Conservation (phyloP, 2,113 vertebrate species). For the Calidris pugnax region DNA sequence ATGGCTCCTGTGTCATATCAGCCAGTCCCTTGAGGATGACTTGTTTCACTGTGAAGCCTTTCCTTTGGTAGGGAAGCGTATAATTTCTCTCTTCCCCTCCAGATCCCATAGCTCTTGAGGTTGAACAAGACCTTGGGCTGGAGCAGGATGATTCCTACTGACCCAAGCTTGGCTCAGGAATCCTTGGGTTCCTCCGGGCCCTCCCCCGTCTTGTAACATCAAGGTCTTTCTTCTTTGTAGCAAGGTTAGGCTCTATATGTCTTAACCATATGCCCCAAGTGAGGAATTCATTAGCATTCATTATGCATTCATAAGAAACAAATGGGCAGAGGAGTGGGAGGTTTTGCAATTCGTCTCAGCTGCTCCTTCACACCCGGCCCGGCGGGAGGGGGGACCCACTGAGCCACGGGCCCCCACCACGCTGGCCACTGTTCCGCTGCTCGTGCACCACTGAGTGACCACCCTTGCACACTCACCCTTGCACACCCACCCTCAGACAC, state of each 20-base stretch:
- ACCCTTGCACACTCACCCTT: neutral
- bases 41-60: neutral
- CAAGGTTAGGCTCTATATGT: slow-evolving; percentile 64
- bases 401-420: neutral
- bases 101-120: neutral
- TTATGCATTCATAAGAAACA: slow-evolving; percentile 75
- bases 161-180: neutral
- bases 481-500: neutral
- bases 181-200: neutral
- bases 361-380: slow-evolving; percentile 59
- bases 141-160: neutral
- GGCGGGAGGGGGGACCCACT: neutral
- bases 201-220: slow-evolving; percentile 12
- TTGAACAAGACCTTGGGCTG: neutral
- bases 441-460: too few species aligned
- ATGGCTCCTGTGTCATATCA: fast-evolving
- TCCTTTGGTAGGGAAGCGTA: neutral
- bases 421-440: neutral
- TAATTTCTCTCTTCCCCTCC: neutral
- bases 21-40: neutral
- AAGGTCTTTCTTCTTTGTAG: slow-evolving; percentile 40
- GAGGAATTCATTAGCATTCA: slow-evolving; percentile 84
- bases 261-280: slow-evolving; percentile 66
- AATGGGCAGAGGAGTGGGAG: slow-evolving; percentile 61
- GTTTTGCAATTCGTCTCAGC: slow-evolving; percentile 67